Evolutionary conservation across 23 tunicate species (phyloP), one percentile per base, ranked within the genome.

Genomic region (Clavelina lepadiformis): DNA sequence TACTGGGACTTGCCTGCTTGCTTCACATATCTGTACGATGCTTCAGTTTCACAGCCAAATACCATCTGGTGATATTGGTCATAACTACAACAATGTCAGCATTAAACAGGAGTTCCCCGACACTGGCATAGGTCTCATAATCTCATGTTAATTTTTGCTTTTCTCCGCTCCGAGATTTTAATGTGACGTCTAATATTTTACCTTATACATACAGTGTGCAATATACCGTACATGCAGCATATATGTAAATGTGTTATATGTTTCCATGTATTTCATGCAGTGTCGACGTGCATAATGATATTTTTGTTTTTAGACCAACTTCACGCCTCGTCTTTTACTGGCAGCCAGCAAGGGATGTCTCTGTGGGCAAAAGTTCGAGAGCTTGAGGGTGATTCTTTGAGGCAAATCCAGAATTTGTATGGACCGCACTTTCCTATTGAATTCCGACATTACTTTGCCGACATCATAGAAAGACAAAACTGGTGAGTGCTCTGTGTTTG

Each of bases 401-500:
- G 89, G 38, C 98, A 91, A 77, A 82, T 91, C 33, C 98, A 91
- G 71, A 82, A 69, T 33, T 61, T 91, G 6, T 91, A 91, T 45
- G 98, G 92, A 13, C 85, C 80, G n/a, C 82, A 91, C 51, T 91
- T 91, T 72, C 98, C 98, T 33, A 91, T 91, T 24, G 88, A 91
- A 56, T 91, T 91, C 50, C 98, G 98, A 13, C 98, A 91, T 41
- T 91, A 83, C 59, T 91, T 91, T 73, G 98, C 98, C 5, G 87
- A 82, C 35, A 57, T 91, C 7, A 91, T 91, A 31, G 98, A 91
- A 61, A 58, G 92, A 21, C 91, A 86, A 49, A 46, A 73, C 7
- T 91, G 98, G 98, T 89, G 27, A 53, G 76, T 59, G 58, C 18
- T 5, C 35, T 15, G 31, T 41, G 15, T 41, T 41, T 41, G 49